Percentiles rank a stretch among this genome's conserved stretches.
These are phyloP conservation scores for Henricia sp. DNA, from an alignment of 53 echinoderm and acorn worm species.

Conservation along the genomic window DNA sequence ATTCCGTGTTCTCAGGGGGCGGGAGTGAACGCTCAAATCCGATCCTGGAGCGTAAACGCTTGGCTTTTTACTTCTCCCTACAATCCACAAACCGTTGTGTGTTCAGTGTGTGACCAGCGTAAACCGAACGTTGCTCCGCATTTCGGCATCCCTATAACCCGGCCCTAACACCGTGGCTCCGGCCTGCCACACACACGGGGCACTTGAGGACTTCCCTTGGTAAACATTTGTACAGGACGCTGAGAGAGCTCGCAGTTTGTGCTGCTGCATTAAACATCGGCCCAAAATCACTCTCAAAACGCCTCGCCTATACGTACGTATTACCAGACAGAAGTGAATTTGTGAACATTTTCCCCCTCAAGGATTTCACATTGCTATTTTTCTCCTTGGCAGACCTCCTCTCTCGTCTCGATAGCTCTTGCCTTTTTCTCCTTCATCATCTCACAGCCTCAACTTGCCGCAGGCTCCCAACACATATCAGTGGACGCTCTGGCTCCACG, in stretches of 20 bases:
- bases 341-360: slow-evolving; percentile 8
- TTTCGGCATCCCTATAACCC: neutral
- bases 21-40: neutral
- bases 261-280: slow-evolving; percentile 19
- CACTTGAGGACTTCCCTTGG: slow-evolving; percentile 47
- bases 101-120: slow-evolving; percentile 40
- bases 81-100: slow-evolving; percentile 47
- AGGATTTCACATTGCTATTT: slow-evolving; percentile 22
- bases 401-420: neutral
- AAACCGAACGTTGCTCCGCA: slow-evolving; percentile 50
- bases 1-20: slow-evolving; percentile 8
- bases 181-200: neutral
- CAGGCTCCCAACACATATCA: slow-evolving; percentile 33
- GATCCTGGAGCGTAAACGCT: slow-evolving; percentile 1
- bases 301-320: no score
- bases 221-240: slow-evolving; percentile 47
- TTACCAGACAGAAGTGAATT: slow-evolving; percentile 19
- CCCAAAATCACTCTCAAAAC: slow-evolving; percentile 25
- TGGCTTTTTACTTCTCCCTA: slow-evolving; percentile 3
- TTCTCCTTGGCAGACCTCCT: neutral
- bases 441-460: slow-evolving; percentile 20
- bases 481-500: slow-evolving; percentile 48
- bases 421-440: neutral
- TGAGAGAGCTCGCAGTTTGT: slow-evolving; percentile 13
- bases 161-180: neutral